Evolutionary conservation across 2,113 vertebrate genomes (phyloP).

Genomic region (Erythrocercus mccallii): DNA sequence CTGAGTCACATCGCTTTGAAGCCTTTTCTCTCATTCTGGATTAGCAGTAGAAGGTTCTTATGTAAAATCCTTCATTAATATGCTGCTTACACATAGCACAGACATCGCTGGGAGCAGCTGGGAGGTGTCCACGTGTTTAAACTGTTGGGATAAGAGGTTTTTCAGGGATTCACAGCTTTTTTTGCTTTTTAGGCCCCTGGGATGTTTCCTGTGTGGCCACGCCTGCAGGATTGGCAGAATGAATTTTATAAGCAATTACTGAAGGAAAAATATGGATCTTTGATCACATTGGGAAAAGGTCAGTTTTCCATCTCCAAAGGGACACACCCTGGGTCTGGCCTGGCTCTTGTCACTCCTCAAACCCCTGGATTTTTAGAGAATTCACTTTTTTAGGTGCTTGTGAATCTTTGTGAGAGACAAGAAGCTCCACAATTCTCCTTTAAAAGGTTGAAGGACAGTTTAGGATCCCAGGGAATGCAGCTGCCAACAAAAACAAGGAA

Average conservation of each 20-base stretch:
- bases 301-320: background rate
- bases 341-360: background rate
- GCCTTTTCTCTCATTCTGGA: background rate
- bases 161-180: background rate
- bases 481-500: background rate
- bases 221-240: background rate
- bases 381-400: background rate
- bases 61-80: background rate
- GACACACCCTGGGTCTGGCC: background rate
- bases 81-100: background rate
- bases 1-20: background rate
- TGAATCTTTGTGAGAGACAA: background rate
- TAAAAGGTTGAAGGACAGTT: background rate
- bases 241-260: background rate
- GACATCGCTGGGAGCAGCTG: background rate
- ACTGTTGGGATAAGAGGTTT: background rate
- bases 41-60: background rate
- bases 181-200: conserved; percentile 9
- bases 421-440: background rate
- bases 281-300: background rate
- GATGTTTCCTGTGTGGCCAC: background rate
- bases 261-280: background rate
- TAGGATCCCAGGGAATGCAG: background rate
- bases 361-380: background rate
- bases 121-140: background rate